phyloP scores from a whole-genome alignment of 2,888 invertebrate genomes.

The Octonoba sinensis region DNA sequence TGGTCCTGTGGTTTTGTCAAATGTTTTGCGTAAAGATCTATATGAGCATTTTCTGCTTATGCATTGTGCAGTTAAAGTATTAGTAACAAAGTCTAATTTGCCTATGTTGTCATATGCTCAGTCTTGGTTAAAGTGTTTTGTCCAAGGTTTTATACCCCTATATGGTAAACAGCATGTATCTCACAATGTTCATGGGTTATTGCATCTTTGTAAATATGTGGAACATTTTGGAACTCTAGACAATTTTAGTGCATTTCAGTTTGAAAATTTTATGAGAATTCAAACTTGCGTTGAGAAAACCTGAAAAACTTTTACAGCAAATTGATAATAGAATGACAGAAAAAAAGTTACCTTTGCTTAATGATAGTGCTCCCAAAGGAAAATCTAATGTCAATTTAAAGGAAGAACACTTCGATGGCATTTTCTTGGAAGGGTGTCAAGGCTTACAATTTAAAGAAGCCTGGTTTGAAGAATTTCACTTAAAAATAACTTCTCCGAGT shows the following conservation, averaged over 20 bases:
- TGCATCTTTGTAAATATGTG: conserved; percentile 67
- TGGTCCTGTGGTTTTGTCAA: conserved; percentile 67
- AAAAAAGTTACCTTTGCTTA: no score
- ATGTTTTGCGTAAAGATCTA: conserved; percentile 45
- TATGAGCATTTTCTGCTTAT: conserved; percentile 66
- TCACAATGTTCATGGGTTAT: conserved; percentile 68
- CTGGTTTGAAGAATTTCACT: no score
- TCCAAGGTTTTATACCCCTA: conserved; percentile 61
- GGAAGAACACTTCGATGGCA: no score
- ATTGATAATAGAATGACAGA: background rate
- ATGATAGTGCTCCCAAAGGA: no score
- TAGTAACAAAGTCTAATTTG: conserved; percentile 16
- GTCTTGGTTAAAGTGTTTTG: no score
- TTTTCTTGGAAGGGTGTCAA: no score
- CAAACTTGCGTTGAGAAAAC: conserved; percentile 38
- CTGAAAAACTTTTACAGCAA: conserved; percentile 4
- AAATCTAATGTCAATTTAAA: no score
- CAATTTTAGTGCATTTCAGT: conserved; percentile 66
- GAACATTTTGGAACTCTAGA: conserved; percentile 64
- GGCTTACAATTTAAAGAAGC: no score
- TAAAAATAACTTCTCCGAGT: no score
- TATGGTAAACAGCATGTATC: conserved; percentile 66
- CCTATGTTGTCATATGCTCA: conserved; percentile 65
- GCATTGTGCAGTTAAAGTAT: conserved; percentile 65
- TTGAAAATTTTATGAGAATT: conserved; percentile 67